Conservation (phyloP, 2,113 vertebrate species). For the Lepus europaeus region DNA sequence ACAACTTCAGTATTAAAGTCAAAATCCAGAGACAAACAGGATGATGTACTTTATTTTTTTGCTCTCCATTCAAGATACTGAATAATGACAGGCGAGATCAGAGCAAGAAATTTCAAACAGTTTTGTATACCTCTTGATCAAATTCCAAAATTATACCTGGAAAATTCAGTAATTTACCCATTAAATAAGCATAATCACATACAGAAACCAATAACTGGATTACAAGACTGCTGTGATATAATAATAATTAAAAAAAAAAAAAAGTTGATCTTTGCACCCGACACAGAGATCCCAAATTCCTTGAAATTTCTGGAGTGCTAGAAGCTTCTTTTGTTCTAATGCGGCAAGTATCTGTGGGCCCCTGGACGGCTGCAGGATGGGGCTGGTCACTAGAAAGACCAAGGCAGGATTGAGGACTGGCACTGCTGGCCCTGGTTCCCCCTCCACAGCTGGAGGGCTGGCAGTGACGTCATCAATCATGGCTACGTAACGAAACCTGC, state of each 20-base stretch:
- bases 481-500: neutral
- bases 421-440: no score
- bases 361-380: neutral
- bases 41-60: neutral
- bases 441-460: no score
- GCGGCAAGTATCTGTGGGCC: neutral
- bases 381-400: neutral
- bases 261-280: neutral
- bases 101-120: neutral
- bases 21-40: neutral
- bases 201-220: neutral
- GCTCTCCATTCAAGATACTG: neutral
- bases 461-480: neutral
- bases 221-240: neutral
- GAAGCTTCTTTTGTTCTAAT: neutral
- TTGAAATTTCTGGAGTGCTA: neutral
- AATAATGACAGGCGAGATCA: neutral
- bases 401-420: no score
- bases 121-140: neutral
- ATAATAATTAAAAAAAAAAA: neutral
- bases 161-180: conserved; percentile 19
- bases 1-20: neutral
- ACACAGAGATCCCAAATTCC: neutral
- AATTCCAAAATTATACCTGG: neutral
- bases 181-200: neutral